These are phyloP conservation scores for Mixornis gularis DNA, from an alignment of 2,113 vertebrate species.

Conservation along the genomic window DNA sequence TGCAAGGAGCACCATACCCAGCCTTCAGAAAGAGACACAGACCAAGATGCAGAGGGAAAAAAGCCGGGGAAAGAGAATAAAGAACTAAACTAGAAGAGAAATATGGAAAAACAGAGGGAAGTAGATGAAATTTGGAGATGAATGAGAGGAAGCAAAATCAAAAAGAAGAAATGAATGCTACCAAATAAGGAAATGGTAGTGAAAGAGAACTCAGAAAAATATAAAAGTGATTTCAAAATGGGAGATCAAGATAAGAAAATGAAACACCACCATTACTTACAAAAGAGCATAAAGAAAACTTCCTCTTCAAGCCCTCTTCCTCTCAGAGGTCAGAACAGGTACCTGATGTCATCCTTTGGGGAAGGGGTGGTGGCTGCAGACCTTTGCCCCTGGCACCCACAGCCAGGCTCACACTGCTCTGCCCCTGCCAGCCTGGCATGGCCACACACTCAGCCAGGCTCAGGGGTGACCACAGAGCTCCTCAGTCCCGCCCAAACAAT, in stretches of 20 bases:
- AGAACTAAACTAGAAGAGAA: neutral
- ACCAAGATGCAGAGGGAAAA: neutral
- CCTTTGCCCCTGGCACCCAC: neutral
- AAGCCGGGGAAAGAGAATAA: neutral
- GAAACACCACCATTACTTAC: neutral
- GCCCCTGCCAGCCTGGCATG: neutral
- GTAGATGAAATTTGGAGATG: neutral
- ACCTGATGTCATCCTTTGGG: neutral
- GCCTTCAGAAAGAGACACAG: neutral
- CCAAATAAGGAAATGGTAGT: neutral
- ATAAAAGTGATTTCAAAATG: neutral
- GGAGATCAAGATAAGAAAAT: neutral
- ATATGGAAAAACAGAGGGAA: neutral
- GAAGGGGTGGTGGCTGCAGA: neutral
- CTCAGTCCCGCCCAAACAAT: neutral
- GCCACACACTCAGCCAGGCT: accelerated
- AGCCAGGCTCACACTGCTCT: accelerated
- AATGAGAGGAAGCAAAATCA: neutral
- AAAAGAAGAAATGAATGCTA: neutral
- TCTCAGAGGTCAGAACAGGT: neutral
- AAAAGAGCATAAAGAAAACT: neutral
- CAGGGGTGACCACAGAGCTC: neutral
- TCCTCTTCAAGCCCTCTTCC: neutral
- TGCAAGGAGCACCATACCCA: neutral
- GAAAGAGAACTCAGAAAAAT: neutral